Base-by-base conservation (phyloP, 2,888 invertebrate species). In the Drosophila leonis region DNA sequence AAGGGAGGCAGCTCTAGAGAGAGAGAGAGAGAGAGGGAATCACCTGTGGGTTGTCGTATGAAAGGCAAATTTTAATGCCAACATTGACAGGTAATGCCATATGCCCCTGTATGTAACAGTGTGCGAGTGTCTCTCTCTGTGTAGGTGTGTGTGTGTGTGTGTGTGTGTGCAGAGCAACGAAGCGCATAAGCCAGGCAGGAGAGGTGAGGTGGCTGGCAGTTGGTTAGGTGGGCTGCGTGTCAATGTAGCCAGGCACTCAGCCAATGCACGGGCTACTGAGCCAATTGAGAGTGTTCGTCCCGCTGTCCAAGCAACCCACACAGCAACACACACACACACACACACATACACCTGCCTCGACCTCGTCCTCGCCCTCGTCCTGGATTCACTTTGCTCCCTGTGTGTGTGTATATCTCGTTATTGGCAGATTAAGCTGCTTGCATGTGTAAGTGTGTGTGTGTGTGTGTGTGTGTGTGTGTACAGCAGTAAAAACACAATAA, bases 11-110 rank as follows among this genome's bases (percentile, higher is more conserved):
- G 27, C 18, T 1, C 18, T 12, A 37, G 41, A n/a, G 41, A 6
- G 39, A 15, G 39, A 48, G 20, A 44, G 18, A 51, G n/a, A 15
- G 20, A 18, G 10, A 24, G 44, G 29, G 42, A 48, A 63, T 54
- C 68, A 72, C 72, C 74, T 86, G 81, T 81, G 86, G 80, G 78
- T 70, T 88, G 80, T 80, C 75, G 74, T 76, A 81, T 81, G 77
- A 80, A 81, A 88, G 76, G 85, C 79, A 86, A 86, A 86, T 86
- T 88, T 86, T 86, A 88, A 86, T 86, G 82, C 87, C 84, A 86
- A 86, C 81, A 88, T 88, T 83, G 88, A 78, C 89, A 82, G 74
- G 68, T 75, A 76, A 62, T 67, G 75, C 65, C 74, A 72, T 70
- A 72, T 81, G 65, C 52, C 56, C 44, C 49, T 29, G 39, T 57